phyloP scores from a whole-genome alignment of 1,140 invertebrate species.

The Cherax destructor region DNA sequence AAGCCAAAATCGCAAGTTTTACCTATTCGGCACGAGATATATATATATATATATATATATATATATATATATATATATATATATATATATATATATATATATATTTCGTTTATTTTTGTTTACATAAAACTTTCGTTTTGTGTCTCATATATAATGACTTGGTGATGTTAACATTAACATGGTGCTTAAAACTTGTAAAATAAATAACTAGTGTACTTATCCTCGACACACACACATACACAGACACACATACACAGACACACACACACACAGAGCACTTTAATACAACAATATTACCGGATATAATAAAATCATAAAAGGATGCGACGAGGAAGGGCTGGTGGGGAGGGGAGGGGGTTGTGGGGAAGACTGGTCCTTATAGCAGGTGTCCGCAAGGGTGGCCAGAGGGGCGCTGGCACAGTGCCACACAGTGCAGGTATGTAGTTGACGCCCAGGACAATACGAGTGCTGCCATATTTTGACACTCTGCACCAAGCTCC shows the following conservation, averaged over 20 bases:
- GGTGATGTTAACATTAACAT: too few relatives aligned
- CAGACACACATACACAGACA: slow-evolving; percentile 1
- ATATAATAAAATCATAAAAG: slow-evolving; percentile 47
- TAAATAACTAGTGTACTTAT: too few relatives aligned
- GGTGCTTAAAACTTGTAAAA: too few relatives aligned
- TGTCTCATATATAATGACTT: too few relatives aligned
- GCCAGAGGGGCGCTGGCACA: not conserved
- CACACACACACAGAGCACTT: slow-evolving; percentile 36
- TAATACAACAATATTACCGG: slow-evolving; percentile 55
- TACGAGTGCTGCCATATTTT: slow-evolving; percentile 48
- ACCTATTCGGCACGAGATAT: too few relatives aligned
- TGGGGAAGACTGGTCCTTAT: not conserved
- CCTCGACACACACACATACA: too few relatives aligned
- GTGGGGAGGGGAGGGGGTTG: not conserved
- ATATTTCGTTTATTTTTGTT: too few relatives aligned
- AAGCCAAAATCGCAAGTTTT: too few relatives aligned
- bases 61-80: too few relatives aligned
- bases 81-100: too few relatives aligned
- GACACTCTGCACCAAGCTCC: slow-evolving; percentile 48
- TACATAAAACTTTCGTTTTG: too few relatives aligned
- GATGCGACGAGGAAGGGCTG: not conserved
- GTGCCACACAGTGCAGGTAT: slow-evolving; percentile 50
- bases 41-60: too few relatives aligned
- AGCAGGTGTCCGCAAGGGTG: slow-evolving; percentile 9
- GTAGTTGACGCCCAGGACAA: slow-evolving; percentile 30